Evolutionary conservation across 1,140 invertebrate genomes (phyloP), one percentile per base, ranked within the genome.

Genomic region (Ceratina japonica): DNA sequence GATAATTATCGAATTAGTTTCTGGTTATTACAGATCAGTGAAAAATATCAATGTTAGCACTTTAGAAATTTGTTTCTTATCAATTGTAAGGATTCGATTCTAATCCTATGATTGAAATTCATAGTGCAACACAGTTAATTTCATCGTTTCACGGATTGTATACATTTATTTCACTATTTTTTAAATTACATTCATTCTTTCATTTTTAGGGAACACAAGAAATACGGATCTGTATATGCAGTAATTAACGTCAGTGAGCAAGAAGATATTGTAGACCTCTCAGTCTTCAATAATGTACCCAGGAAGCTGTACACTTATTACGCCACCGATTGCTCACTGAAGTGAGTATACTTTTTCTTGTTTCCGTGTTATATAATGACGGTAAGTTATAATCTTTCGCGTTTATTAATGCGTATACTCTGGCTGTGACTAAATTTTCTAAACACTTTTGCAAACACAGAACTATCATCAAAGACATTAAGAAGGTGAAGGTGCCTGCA

Each of bases 171-270:
- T 44, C 5, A 44, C 37, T 44, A 8, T 44, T 44, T 44, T 44
- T 10, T 10, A 44, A 7, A 44, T 7, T 8, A 44, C 37, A 44
- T 44, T 44, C 37, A 44, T 8, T 44, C 37, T 44, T 44, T 44
- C 10, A 44, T 44, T 8, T 44, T 10, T 75, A 89, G 88, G 31
- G 73, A 87, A 74, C 37, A 62, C 1, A 0, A 51, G 1, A 15
- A 24, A 7, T 37, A 69, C 1, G 24, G 27, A 68, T 84, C 79
- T 3, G 87, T 94, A 72, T 86, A 94, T 3, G 91, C 92, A 22
- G 86, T 93, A 2, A 87, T 93, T 51, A 94, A 94, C 88, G 89
- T 93, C n/a, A 87, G 85, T 3, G 58, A 87, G 16, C 37, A 87
- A 37, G 72, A 87, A n/a, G 86, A 92, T 68, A 72, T 75, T n/a